Base-by-base conservation (phyloP, 2,888 invertebrate genomes). In the Agrotis ipsilon region DNA sequence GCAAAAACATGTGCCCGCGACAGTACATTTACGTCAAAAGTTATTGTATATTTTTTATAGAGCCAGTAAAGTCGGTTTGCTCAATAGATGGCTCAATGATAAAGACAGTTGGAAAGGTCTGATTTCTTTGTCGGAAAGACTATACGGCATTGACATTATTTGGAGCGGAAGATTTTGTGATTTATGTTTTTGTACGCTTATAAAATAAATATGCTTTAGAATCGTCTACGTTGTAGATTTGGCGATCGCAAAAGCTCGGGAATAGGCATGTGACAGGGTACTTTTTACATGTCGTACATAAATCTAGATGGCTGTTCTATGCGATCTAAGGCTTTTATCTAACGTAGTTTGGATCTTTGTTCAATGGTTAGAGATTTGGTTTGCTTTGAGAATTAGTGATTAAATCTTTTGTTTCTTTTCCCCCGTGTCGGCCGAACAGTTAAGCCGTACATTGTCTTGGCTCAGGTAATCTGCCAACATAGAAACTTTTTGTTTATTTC, bases 21-120 rank as follows among this genome's bases (percentile, higher is more conserved):
- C 72, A 65, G 78, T 78, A 75, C 72, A 72, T 67, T 48, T 60
- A 65, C 32, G 77, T 75, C 70, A 64, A 71, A 79, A 76, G 77
- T 81, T 83, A 83, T 84, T 86, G 82, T 86, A 77, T 81, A 84
- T 84, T 87, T 87, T 88, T 87, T 87, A 86, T 80, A 72, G 72
- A 74, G 65, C 75, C 70, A 82, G 78, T 85, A 83, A 87, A 86
- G 77, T 83, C 82, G 86, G 80, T 85, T 84, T 85, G 78, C 73
- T 86, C 85, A 83, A 86, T 88, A 85, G 74, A 86, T 77, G 72
- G 72, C 62, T 73, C 82, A 78, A 79, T 81, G 85, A 86, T 85
- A 86, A 87, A 84, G 81, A 77, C 83, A 76, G 83, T 85, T 84
- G 80, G 80, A 84, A 85, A 83, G 79, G 83, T 75, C 80, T 76